These are phyloP conservation scores for Dryobotodes eremita DNA, from an alignment of 2,888 invertebrate genomes.

Conservation along the genomic window DNA sequence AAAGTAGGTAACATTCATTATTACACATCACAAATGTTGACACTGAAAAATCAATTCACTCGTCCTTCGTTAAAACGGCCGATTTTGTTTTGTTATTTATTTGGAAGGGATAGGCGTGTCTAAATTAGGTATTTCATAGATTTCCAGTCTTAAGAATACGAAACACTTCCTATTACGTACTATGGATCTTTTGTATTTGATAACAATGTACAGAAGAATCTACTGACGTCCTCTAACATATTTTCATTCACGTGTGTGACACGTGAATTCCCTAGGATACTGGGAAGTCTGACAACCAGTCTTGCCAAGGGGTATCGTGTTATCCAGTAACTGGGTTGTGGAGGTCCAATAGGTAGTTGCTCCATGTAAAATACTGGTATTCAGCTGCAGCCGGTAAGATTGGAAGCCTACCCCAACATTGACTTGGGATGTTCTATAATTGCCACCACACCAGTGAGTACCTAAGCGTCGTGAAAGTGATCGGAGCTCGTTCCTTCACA, in stretches of 20 bases:
- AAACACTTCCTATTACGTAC: background rate
- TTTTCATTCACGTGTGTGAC: background rate
- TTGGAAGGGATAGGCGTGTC: background rate
- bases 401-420: background rate
- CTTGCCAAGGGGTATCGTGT: no score
- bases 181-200: background rate
- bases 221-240: background rate
- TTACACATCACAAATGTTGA: background rate
- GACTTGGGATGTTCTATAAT: background rate
- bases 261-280: no score
- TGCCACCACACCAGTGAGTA: background rate
- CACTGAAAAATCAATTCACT: background rate
- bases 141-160: background rate
- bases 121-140: background rate
- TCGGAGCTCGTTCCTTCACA: background rate
- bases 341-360: no score
- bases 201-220: background rate
- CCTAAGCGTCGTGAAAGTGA: background rate
- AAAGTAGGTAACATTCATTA: background rate
- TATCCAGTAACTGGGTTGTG: background rate
- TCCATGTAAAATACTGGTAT: background rate
- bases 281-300: background rate
- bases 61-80: background rate
- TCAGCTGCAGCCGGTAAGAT: no score
- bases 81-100: background rate